Evolutionary conservation across 2,888 invertebrate genomes (phyloP).

Genomic region (Archips xylosteana): DNA sequence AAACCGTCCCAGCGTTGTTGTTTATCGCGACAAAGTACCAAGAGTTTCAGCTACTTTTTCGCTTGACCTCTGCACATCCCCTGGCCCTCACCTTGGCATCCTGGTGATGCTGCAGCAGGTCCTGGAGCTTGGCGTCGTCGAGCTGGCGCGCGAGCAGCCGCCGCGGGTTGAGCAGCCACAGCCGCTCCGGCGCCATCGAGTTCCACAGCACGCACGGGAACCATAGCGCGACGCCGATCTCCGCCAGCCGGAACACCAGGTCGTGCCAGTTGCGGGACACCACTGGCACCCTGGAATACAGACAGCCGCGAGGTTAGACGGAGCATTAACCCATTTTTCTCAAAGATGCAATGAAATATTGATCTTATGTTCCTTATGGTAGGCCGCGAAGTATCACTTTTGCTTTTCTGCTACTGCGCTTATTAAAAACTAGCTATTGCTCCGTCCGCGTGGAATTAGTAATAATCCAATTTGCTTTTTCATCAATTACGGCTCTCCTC

Average conservation of each 20-base stretch:
- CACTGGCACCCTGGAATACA: slow-evolving; percentile 89
- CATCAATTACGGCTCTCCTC: too few species aligned
- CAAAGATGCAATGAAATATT: background rate
- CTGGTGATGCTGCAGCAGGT: slow-evolving; percentile 63
- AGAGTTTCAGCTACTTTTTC: too few species aligned
- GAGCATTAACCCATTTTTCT: too few species aligned
- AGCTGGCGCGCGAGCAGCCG: slow-evolving; percentile 91
- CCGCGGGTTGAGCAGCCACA: slow-evolving; percentile 97
- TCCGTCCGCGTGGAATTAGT: too few species aligned
- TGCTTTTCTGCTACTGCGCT: too few species aligned
- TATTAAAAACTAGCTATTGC: too few species aligned
- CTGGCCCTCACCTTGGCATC: slow-evolving; percentile 69
- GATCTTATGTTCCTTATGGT: too few species aligned
- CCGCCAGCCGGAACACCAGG: slow-evolving; percentile 94
- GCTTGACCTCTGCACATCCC: too few species aligned
- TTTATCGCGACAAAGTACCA: too few species aligned
- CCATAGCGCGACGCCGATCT: slow-evolving; percentile 97
- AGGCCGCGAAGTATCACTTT: too few species aligned
- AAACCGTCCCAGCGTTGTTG: too few species aligned
- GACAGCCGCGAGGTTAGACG: background rate
- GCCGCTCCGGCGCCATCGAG: slow-evolving; percentile 96
- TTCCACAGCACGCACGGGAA: slow-evolving; percentile 98
- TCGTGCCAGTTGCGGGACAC: slow-evolving; percentile 97
- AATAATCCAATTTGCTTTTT: too few species aligned
- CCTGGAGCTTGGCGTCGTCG: slow-evolving; percentile 83